These are phyloP conservation scores for Lasiommata megera DNA, from an alignment of 2,888 invertebrate species.

Conservation along the genomic window DNA sequence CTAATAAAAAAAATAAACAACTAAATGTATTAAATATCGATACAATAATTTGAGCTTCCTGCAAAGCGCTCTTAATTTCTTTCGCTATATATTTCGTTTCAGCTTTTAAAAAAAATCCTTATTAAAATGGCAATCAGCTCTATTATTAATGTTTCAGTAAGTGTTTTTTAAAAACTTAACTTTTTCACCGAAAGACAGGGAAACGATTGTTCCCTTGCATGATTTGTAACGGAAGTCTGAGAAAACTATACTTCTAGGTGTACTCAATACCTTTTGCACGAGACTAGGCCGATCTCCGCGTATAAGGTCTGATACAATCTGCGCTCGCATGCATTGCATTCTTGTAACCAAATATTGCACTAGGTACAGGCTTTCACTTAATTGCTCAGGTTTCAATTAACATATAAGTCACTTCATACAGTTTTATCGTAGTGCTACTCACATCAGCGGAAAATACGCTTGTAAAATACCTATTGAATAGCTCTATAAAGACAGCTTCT, in stretches of 20 bases:
- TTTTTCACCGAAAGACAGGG: background rate
- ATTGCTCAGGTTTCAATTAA: conserved; percentile 24
- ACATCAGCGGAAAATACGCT: background rate
- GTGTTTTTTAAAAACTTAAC: no score
- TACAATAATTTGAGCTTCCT: no score
- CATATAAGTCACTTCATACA: conserved; percentile 25
- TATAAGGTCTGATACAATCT: conserved; percentile 37
- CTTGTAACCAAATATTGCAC: conserved; percentile 34
- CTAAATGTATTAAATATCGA: no score
- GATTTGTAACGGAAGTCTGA: conserved; percentile 35
- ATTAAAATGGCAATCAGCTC: no score
- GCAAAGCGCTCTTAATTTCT: no score
- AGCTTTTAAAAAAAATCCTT: no score
- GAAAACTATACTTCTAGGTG: conserved; percentile 38
- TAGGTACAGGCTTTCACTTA: conserved; percentile 33
- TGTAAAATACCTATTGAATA: no score
- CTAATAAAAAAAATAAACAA: no score
- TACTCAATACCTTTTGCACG: conserved; percentile 40
- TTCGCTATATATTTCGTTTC: no score
- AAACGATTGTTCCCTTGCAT: background rate
- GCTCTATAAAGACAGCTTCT: no score
- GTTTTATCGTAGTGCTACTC: conserved; percentile 26
- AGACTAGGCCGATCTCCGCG: conserved; percentile 34
- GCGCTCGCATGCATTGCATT: conserved; percentile 32
- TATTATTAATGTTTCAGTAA: no score